phyloP scores from a whole-genome alignment of 2,888 invertebrate species.

The Bellardia bayeri region DNA sequence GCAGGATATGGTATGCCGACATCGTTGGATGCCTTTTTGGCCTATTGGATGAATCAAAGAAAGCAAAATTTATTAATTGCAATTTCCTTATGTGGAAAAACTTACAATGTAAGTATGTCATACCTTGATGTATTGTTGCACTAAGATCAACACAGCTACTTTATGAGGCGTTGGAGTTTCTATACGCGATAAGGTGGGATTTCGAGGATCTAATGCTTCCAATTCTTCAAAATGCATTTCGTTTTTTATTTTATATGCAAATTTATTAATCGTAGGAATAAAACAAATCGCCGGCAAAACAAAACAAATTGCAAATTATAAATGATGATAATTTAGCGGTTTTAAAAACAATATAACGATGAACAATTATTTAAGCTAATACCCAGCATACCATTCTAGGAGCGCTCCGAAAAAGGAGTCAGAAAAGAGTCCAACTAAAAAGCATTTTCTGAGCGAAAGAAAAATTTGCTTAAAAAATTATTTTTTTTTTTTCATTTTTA shows the following conservation, averaged over 20 bases:
- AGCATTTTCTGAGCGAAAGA: too few relatives aligned
- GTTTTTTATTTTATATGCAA: conserved; percentile 86
- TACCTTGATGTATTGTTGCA: conserved; percentile 90
- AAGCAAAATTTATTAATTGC: not conserved
- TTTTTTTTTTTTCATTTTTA: too few relatives aligned
- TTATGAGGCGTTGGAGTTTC: conserved; percentile 90
- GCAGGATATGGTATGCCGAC: conserved; percentile 84
- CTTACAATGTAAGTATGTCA: conserved; percentile 75
- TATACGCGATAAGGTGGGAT: conserved; percentile 80
- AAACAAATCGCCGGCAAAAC: conserved; percentile 86
- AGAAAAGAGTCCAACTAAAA: too few relatives aligned
- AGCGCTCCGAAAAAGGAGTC: too few relatives aligned
- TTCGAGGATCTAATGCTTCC: conserved; percentile 81
- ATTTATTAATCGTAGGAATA: conserved; percentile 87
- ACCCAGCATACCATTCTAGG: too few relatives aligned
- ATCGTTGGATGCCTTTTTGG: conserved; percentile 80
- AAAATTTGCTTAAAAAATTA: too few relatives aligned
- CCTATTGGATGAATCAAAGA: conserved; percentile 73
- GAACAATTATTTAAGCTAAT: too few relatives aligned
- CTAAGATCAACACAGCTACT: conserved; percentile 90
- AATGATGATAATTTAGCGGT: not conserved
- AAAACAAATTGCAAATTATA: conserved; percentile 81
- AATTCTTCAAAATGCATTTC: conserved; percentile 81
- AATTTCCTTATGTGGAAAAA: conserved; percentile 77
- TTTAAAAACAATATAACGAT: too few relatives aligned